Evolutionary conservation across 2,113 vertebrate species (phyloP), one percentile per base, ranked within the genome.

Genomic region (Amazona vittata): DNA sequence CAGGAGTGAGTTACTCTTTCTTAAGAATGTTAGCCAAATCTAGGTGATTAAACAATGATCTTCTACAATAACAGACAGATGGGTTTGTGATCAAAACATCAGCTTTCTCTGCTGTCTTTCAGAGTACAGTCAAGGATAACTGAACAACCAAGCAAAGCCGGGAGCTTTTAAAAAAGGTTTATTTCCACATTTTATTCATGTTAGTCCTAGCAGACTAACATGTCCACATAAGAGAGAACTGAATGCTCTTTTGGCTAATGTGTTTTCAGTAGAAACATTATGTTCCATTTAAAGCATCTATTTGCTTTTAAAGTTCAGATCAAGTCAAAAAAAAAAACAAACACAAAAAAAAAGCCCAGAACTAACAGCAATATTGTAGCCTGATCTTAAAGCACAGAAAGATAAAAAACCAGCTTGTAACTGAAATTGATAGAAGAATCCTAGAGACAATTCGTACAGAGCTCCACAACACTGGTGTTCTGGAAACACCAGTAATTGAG

Each of bases 141-240:
- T 80, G 71, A 93, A 70, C 21, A 88, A 81, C n/a, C 57, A 79
- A 68, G 74, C 26, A 77, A 90, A 86, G 60, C 55, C 68, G 12
- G 26, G 52, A 86, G 77, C 39, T 68, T 65, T 67, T 90, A 1
- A 29, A 86, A 65, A 67, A 91, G 67, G 68, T 89, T 86, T 71
- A 20, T 91, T 91, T 89, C 67, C n/a, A 57, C 65, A 29, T 91
- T 76, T 83, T 87, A 89, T 68, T 94, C 76, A 35, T 87, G 83
- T 89, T 39, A 89, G 35, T 63, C 33, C 39, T 89, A 79, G 77
- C 59, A 69, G 75, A 80, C 83, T 76, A 93, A 33, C 26, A 29
- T 26, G 35, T 76, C 62, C 89, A 59, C 11, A 5, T 46, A 50
- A 70, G 76, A 92, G 75, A 69, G 63, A 92, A 79, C 46, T 28